Evolutionary conservation across 2,113 vertebrate genomes (phyloP).

Genomic region (Chloropsis cyanopogon): DNA sequence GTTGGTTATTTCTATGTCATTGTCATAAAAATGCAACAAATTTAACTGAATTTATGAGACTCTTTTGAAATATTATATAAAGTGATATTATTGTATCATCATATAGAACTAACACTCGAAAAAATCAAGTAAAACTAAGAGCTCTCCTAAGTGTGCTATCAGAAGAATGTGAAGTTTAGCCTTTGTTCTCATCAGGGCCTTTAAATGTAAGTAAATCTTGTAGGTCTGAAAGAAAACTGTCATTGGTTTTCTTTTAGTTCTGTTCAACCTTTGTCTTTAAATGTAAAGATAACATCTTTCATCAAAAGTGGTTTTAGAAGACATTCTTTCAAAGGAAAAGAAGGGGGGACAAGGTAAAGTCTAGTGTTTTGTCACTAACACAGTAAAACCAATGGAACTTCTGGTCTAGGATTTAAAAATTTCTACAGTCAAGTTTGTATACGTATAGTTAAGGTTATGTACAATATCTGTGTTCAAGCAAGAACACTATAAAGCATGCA

Average conservation of each 20-base stretch:
- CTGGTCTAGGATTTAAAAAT: not conserved
- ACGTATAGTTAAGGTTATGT: not conserved
- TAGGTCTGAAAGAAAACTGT: not conserved
- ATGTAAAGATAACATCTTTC: not conserved
- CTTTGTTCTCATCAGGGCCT: not conserved
- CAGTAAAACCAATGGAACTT: not conserved
- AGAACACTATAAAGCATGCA: not conserved
- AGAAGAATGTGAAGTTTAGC: not conserved
- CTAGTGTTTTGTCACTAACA: not conserved
- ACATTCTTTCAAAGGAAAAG: not conserved
- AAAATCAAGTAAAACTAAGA: not conserved
- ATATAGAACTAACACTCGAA: not conserved
- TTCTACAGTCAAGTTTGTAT: not conserved
- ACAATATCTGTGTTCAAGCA: not conserved
- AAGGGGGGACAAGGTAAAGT: not conserved
- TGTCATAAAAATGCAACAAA: not conserved
- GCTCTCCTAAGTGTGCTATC: not conserved
- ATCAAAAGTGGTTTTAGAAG: not conserved
- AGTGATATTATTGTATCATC: not conserved
- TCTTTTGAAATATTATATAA: not conserved
- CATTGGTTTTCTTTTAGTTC: not conserved
- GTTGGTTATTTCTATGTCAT: not conserved
- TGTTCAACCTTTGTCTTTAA: not conserved
- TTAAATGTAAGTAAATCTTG: not conserved
- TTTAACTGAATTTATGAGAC: not conserved